Conservation (phyloP, 2,113 vertebrate species). For the Anoura caudifer region DNA sequence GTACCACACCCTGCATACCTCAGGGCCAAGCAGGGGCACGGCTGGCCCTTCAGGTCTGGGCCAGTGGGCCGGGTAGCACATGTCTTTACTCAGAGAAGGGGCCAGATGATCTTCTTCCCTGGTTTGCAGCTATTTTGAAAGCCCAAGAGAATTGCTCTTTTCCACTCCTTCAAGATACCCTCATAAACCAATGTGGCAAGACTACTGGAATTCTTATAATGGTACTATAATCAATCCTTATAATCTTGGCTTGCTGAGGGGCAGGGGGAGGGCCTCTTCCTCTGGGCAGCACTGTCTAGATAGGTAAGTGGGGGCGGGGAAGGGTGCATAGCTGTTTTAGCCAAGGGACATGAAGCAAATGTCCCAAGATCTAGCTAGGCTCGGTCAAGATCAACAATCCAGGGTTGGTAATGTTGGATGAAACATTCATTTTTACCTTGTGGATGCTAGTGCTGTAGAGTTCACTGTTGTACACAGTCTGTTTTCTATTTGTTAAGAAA, state of each 20-base stretch:
- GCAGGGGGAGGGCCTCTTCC: conserved; percentile 81
- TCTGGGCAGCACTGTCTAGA: conserved; percentile 85
- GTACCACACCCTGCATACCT: conserved; percentile 69
- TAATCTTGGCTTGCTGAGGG: conserved; percentile 86
- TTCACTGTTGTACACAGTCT: conserved; percentile 95
- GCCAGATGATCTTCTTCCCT: conserved; percentile 55
- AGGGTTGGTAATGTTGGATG: conserved; percentile 84
- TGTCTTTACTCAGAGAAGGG: conserved; percentile 49
- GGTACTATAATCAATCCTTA: conserved; percentile 86
- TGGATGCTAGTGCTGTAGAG: conserved; percentile 94
- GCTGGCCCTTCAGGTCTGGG: conserved; percentile 77
- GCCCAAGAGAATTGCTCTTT: conserved; percentile 85
- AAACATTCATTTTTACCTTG: conserved; percentile 97
- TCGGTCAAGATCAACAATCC: conserved; percentile 81
- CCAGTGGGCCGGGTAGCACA: conserved; percentile 76
- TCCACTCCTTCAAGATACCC: conserved; percentile 83
- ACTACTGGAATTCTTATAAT: conserved; percentile 92
- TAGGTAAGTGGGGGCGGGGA: conserved; percentile 82
- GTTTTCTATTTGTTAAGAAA: conserved; percentile 98
- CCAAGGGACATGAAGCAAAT: conserved; percentile 73
- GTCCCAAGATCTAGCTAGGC: conserved; percentile 78
- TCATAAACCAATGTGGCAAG: conserved; percentile 89
- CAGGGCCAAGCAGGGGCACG: conserved; percentile 45
- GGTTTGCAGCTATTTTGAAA: conserved; percentile 86
- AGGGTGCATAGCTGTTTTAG: conserved; percentile 85